phyloP scores from a whole-genome alignment of 2,797 vertebrate species.

The Loriculus beryllinus region DNA sequence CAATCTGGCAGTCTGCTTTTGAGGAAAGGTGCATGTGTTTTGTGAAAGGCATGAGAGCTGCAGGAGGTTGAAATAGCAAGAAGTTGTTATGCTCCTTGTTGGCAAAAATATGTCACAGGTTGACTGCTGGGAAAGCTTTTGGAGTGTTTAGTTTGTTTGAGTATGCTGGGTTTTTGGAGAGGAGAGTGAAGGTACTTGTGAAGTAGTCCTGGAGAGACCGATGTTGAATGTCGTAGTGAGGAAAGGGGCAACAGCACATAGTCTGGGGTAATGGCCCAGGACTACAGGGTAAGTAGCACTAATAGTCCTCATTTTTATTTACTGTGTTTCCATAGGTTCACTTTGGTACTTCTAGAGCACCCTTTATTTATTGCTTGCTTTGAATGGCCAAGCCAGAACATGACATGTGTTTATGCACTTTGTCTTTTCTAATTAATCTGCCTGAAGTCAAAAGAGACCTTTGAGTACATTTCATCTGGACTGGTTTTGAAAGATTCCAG shows the following conservation, averaged over 20 bases:
- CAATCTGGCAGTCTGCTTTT: neutral
- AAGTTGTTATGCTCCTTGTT: neutral
- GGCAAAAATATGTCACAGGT: neutral
- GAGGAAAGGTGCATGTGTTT: neutral
- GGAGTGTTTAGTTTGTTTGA: neutral
- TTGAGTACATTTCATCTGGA: conserved; percentile 15
- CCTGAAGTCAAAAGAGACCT: neutral
- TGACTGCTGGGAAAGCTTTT: neutral
- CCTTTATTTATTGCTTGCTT: conserved; percentile 9
- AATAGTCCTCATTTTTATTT: neutral
- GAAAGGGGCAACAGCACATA: neutral
- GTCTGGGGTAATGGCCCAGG: neutral
- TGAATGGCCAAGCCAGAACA: conserved; percentile 2
- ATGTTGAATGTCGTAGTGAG: neutral
- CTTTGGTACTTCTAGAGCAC: neutral
- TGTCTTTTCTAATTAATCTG: conserved; percentile 38
- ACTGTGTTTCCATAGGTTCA: neutral
- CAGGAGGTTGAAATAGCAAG: neutral
- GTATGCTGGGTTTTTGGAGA: neutral
- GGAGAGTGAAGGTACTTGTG: neutral
- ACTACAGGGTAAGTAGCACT: neutral
- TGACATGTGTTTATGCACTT: conserved; percentile 26
- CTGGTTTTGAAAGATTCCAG: neutral
- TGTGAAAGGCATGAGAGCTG: accelerated
- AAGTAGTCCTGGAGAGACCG: neutral